phyloP scores from a whole-genome alignment of 2,888 invertebrate species.

The Meta bourneti region DNA sequence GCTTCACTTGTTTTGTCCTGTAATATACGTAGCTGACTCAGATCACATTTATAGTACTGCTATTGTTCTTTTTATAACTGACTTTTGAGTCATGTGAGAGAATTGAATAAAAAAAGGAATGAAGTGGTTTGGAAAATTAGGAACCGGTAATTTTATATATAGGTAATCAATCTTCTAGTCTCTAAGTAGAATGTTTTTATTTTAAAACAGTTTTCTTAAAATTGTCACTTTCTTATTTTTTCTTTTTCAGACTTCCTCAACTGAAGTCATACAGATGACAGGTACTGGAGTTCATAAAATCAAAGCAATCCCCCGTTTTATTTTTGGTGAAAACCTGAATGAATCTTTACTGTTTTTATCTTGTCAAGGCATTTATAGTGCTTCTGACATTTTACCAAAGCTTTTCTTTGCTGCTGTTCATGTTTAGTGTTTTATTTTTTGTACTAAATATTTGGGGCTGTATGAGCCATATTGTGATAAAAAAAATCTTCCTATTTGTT shows the following conservation, averaged over 20 bases:
- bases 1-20: no score
- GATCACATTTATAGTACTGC: no score
- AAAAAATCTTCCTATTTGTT: conserved; percentile 69
- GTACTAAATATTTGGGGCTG: conserved; percentile 59
- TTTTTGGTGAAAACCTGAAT: conserved; percentile 39
- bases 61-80: no score
- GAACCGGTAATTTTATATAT: no score
- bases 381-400: conserved; percentile 71
- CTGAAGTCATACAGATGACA: conserved; percentile 30
- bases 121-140: no score
- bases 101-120: not conserved
- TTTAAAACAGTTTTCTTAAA: no score
- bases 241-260: conserved; percentile 63
- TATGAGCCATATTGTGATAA: conserved; percentile 68
- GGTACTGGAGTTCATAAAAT: conserved; percentile 34
- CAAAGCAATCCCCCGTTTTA: conserved; percentile 36
- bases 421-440: conserved; percentile 69
- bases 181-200: no score
- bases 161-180: no score
- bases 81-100: not conserved
- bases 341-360: conserved; percentile 60
- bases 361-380: conserved; percentile 51
- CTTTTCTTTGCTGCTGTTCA: conserved; percentile 72
- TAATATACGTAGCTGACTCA: no score
- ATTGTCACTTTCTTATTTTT: no score